Evolutionary conservation across 30 jellyfish, hydroid and myxozoan species (phyloP).

Genomic region (Pseudorhiza aurosa): DNA sequence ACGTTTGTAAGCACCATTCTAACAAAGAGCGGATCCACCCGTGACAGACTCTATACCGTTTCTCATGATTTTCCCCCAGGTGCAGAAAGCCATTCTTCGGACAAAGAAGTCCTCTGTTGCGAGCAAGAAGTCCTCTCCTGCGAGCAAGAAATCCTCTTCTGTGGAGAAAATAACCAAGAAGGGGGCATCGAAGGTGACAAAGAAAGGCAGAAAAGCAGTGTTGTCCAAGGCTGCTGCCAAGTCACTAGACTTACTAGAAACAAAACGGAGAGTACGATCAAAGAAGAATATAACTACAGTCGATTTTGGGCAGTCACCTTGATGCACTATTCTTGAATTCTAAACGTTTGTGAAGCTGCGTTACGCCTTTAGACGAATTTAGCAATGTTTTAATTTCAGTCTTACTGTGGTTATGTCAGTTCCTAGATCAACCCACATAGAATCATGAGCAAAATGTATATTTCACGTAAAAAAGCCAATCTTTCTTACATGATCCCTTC

Average conservation of each 20-base stretch:
- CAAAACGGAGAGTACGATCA: constrained; percentile 3
- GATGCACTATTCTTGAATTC: neutral
- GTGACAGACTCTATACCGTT: too few relatives aligned
- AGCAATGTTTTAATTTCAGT: neutral
- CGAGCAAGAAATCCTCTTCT: neutral
- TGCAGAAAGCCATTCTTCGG: neutral
- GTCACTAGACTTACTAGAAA: neutral
- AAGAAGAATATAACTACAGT: constrained; percentile 4
- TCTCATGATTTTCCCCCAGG: neutral
- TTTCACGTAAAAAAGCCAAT: too few relatives aligned
- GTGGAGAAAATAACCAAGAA: neutral
- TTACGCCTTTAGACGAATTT: neutral
- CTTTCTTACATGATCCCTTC: too few relatives aligned
- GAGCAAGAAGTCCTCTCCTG: too few relatives aligned
- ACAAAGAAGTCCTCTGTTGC: too few relatives aligned
- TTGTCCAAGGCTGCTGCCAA: neutral
- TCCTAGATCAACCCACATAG: too few relatives aligned
- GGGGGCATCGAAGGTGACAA: neutral
- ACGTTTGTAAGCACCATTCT: too few relatives aligned
- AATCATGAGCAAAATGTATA: too few relatives aligned
- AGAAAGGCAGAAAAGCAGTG: neutral
- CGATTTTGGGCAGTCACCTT: constrained; percentile 66
- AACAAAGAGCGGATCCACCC: too few relatives aligned
- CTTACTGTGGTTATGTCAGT: neutral
- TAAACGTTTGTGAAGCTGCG: neutral